Evolutionary conservation across 2,888 invertebrate species (phyloP).

Genomic region (Teinopalpus imperialis): DNA sequence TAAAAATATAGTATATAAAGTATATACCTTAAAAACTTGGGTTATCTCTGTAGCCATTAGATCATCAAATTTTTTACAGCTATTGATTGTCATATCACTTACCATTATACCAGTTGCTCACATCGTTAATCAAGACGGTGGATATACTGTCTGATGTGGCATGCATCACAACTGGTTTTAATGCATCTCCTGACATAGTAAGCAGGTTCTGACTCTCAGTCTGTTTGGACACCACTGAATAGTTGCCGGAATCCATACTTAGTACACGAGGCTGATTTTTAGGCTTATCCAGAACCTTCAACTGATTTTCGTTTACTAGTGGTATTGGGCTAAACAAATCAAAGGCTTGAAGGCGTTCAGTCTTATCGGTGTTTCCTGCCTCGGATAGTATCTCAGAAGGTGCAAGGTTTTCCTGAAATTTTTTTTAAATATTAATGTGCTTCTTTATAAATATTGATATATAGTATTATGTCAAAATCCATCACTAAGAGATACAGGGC

Average conservation of each 20-base stretch:
- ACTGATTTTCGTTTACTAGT: slow-evolving; percentile 61
- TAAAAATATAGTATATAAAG: too few species aligned
- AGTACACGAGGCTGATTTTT: slow-evolving; percentile 63
- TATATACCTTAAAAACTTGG: too few species aligned
- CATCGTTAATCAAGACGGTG: slow-evolving; percentile 81
- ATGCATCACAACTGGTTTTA: slow-evolving; percentile 60
- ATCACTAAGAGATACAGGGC: too few species aligned
- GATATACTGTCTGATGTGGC: slow-evolving; percentile 69
- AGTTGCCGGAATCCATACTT: slow-evolving; percentile 67
- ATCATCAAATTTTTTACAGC: too few species aligned
- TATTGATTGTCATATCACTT: slow-evolving; percentile 37
- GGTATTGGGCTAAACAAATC: slow-evolving; percentile 81
- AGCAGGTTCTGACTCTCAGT: slow-evolving; percentile 51
- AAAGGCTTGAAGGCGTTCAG: slow-evolving; percentile 62
- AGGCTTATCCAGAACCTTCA: slow-evolving; percentile 53
- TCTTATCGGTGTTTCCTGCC: slow-evolving; percentile 40
- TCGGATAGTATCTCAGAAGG: slow-evolving; percentile 36
- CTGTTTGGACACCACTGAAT: slow-evolving; percentile 65
- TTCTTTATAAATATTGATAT: too few species aligned
- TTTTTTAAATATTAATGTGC: background rate
- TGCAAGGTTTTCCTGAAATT: slow-evolving; percentile 59
- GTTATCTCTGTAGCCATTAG: too few species aligned
- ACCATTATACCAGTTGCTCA: slow-evolving; percentile 86
- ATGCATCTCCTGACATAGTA: slow-evolving; percentile 60
- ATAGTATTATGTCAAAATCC: too few species aligned